A percentile compares a stretch with the other conserved stretches of the same genome.
These are phyloP conservation scores for Sarcophaga carnaria DNA, from an alignment of 2,888 invertebrate genomes.

Conservation along the genomic window DNA sequence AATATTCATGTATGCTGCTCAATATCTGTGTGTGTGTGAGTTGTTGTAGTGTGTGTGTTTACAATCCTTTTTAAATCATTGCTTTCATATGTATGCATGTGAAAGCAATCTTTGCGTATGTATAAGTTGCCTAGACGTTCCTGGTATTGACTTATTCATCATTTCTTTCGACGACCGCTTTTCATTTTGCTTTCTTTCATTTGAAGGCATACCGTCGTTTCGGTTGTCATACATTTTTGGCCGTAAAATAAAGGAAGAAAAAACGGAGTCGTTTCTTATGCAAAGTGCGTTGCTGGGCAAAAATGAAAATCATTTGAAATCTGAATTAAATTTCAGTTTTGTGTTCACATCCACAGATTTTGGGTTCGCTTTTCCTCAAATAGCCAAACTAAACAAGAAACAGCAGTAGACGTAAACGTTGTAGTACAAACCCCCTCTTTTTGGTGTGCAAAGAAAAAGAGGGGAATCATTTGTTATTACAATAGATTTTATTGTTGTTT, in stretches of 20 bases:
- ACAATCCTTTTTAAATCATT: slow-evolving; percentile 46
- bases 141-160: slow-evolving; percentile 26
- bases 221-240: slow-evolving; percentile 1
- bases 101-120: background rate
- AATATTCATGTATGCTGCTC: slow-evolving; percentile 29
- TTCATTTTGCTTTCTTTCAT: background rate
- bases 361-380: background rate
- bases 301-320: slow-evolving; percentile 30
- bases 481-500: slow-evolving; percentile 39
- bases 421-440: too few species aligned
- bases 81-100: slow-evolving; percentile 19
- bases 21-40: background rate
- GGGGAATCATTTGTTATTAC: slow-evolving; percentile 23
- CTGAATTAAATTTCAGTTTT: background rate
- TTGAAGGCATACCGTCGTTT: background rate
- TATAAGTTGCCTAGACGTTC: background rate
- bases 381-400: too few species aligned
- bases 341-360: background rate
- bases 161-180: slow-evolving; percentile 8
- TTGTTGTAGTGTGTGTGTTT: slow-evolving; percentile 11
- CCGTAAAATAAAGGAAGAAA: background rate
- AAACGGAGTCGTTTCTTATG: slow-evolving; percentile 4
- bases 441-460: too few species aligned
- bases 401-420: too few species aligned
- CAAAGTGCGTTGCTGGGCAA: slow-evolving; percentile 24